Percentiles rank a stretch among this genome's conserved stretches.
Evolutionary conservation across 2,113 vertebrate species (phyloP).

Genomic region (Anhinga rufa): DNA sequence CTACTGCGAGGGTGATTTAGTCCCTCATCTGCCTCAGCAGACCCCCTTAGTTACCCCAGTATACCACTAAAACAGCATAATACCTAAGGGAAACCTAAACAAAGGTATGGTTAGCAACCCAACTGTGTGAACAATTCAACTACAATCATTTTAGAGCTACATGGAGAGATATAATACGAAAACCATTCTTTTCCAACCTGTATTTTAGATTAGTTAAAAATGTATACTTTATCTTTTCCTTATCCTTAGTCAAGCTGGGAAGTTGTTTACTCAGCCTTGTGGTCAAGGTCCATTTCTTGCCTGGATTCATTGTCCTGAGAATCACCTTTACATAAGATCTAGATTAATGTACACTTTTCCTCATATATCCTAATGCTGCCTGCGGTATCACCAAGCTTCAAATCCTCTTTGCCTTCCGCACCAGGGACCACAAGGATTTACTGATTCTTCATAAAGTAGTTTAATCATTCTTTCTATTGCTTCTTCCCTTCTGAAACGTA

Average conservation of each 20-base stretch:
- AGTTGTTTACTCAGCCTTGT: neutral
- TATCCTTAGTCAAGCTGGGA: neutral
- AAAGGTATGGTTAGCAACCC: neutral
- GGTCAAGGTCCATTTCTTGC: neutral
- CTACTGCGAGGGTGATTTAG: neutral
- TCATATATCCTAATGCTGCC: neutral
- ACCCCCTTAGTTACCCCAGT: neutral
- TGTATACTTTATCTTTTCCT: neutral
- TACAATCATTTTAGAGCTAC: neutral
- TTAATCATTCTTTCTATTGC: neutral
- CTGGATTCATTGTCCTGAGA: neutral
- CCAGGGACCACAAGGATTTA: neutral
- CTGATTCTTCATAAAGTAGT: neutral
- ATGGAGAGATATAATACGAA: neutral
- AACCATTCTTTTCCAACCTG: neutral
- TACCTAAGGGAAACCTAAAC: neutral
- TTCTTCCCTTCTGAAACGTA: neutral
- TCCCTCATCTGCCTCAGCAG: neutral
- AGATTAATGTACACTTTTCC: neutral
- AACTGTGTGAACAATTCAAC: neutral
- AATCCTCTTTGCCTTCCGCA: neutral
- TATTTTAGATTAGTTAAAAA: neutral
- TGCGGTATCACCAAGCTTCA: neutral
- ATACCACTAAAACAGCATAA: neutral
- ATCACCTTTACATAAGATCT: neutral